These are phyloP conservation scores for Tragelaphus strepsiceros DNA, from an alignment of 2,113 vertebrate genomes.

Conservation along the genomic window DNA sequence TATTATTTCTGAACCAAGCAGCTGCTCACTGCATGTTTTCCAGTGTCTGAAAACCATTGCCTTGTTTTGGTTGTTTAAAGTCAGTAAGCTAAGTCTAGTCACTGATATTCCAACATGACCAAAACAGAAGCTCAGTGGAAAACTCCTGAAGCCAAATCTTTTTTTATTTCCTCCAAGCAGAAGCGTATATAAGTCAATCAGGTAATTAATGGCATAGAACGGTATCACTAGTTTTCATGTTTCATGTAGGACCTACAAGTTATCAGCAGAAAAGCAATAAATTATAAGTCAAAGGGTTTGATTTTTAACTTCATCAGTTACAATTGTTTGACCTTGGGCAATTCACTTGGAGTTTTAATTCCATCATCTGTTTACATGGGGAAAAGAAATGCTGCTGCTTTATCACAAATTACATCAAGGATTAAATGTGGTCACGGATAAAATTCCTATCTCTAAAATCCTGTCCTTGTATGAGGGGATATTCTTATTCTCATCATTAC, in stretches of 20 bases:
- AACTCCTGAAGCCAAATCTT: background rate
- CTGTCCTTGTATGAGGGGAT: background rate
- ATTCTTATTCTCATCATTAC: background rate
- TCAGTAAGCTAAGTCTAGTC: background rate
- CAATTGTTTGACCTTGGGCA: background rate
- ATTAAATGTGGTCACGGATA: constrained; percentile 30
- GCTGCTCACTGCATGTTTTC: background rate
- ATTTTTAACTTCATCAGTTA: background rate
- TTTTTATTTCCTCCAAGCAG: background rate
- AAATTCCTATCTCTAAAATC: constrained; percentile 27
- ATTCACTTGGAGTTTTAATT: background rate
- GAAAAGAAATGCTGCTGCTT: background rate
- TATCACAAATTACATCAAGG: constrained; percentile 38
- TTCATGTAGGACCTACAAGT: background rate
- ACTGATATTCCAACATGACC: background rate
- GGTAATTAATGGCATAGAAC: background rate
- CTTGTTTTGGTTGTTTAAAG: background rate
- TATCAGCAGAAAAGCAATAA: background rate
- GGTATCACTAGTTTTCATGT: background rate
- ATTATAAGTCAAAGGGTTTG: background rate
- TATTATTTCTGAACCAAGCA: background rate
- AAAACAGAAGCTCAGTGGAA: background rate
- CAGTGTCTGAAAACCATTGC: background rate
- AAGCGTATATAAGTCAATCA: background rate
- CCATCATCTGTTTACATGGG: background rate